phyloP scores from a whole-genome alignment of 1,140 invertebrate species.

The Araneus ventricosus region DNA sequence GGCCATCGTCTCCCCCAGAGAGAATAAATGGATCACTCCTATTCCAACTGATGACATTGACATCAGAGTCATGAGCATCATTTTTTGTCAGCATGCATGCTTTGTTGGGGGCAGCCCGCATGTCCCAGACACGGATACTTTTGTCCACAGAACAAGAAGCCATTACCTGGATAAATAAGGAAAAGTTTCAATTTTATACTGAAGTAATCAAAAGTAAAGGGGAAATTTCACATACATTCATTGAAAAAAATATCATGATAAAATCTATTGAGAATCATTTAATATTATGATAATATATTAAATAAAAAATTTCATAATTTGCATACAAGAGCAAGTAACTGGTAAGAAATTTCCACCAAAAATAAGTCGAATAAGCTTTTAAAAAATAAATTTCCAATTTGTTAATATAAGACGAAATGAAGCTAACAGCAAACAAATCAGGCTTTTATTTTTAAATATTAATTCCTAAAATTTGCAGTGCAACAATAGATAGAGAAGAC shows the following conservation, averaged over 20 bases:
- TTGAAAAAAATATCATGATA: background rate
- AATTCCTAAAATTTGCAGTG: background rate
- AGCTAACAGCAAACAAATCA: too few species aligned
- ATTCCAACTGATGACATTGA: slow-evolving; percentile 99
- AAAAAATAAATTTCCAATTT: too few species aligned
- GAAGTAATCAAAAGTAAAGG: background rate
- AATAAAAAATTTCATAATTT: too few species aligned
- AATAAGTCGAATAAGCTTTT: too few species aligned
- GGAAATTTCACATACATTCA: too few species aligned
- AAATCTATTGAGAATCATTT: background rate
- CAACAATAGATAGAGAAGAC: too few species aligned
- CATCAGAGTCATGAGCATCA: slow-evolving; percentile 93
- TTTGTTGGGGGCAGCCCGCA: slow-evolving; percentile 89
- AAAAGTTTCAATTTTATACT: background rate
- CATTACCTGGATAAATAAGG: slow-evolving; percentile 83
- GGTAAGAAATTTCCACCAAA: too few species aligned
- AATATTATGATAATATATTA: background rate
- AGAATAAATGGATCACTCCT: slow-evolving; percentile 92
- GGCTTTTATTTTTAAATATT: too few species aligned
- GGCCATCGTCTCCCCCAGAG: slow-evolving; percentile 97
- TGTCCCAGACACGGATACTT: slow-evolving; percentile 86
- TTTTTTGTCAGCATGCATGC: slow-evolving; percentile 95
- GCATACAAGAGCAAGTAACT: too few species aligned
- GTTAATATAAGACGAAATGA: too few species aligned
- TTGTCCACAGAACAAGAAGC: slow-evolving; percentile 97